Conservation (phyloP, 2,888 invertebrate genomes). For the Aquatica leii region DNA sequence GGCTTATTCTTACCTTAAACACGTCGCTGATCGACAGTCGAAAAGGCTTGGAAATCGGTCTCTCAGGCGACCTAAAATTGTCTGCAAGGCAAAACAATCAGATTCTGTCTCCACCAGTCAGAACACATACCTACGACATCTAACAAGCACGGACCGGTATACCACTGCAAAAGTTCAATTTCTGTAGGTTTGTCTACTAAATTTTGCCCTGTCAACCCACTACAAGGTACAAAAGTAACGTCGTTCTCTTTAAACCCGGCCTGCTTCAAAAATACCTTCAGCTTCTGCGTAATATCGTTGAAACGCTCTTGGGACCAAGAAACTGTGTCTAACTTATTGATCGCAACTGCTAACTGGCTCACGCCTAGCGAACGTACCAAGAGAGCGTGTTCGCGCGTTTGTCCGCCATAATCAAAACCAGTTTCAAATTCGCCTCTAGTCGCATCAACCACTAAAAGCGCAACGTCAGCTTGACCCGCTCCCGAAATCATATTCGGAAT, state of each 20-base stretch:
- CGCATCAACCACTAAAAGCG: slow-evolving; percentile 95
- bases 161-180: slow-evolving; percentile 74
- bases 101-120: no score
- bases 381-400: slow-evolving; percentile 96
- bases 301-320: slow-evolving; percentile 93
- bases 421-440: slow-evolving; percentile 98
- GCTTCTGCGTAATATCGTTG: slow-evolving; percentile 84
- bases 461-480: slow-evolving; percentile 98
- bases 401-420: slow-evolving; percentile 97
- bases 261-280: slow-evolving; percentile 85
- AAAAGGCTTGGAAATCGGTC: slow-evolving; percentile 88
- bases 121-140: slow-evolving; percentile 82
- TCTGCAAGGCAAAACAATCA: slow-evolving; percentile 62
- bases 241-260: slow-evolving; percentile 90
- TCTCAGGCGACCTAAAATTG: slow-evolving; percentile 84
- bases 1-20: slow-evolving; percentile 82
- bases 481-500: slow-evolving; percentile 99
- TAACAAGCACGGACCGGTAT: slow-evolving; percentile 83
- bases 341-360: slow-evolving; percentile 90
- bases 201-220: slow-evolving; percentile 96
- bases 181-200: slow-evolving; percentile 74
- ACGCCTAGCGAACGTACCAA: slow-evolving; percentile 91
- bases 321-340: slow-evolving; percentile 97
- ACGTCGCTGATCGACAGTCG: slow-evolving; percentile 94
- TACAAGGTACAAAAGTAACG: slow-evolving; percentile 92